These are phyloP conservation scores for Salminus brasiliensis DNA, from an alignment of 2,113 vertebrate species.

Conservation along the genomic window DNA sequence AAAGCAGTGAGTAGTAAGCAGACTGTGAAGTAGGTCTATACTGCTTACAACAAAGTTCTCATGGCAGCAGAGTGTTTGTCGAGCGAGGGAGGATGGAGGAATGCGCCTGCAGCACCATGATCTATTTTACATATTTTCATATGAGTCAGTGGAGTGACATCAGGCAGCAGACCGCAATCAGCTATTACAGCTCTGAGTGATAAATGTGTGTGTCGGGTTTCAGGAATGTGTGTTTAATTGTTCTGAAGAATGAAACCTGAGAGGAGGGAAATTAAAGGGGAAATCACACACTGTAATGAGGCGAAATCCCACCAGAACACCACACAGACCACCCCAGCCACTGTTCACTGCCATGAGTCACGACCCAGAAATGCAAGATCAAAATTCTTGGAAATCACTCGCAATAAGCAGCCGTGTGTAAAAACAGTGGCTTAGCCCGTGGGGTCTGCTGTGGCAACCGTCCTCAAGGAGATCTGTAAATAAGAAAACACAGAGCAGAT, in stretches of 20 bases:
- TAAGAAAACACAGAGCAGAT: conserved; percentile 24
- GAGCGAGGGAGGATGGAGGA: not conserved
- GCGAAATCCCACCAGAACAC: no score
- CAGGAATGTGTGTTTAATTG: not conserved
- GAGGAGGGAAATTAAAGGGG: not conserved
- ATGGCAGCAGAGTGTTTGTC: not conserved
- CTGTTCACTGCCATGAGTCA: conserved; percentile 3
- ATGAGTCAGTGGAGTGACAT: not conserved
- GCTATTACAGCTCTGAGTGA: not conserved
- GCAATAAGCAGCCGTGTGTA: conserved; percentile 19
- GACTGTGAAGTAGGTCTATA: no score
- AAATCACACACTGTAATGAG: not conserved
- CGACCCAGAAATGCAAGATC: not conserved
- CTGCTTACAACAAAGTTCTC: no score
- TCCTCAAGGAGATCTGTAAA: conserved; percentile 16
- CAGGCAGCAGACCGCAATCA: not conserved
- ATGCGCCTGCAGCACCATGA: not conserved
- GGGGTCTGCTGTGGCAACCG: conserved; percentile 37
- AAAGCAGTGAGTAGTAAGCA: no score
- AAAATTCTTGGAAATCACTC: conserved; percentile 29
- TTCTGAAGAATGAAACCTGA: not conserved
- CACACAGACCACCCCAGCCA: no score
- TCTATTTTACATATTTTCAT: not conserved
- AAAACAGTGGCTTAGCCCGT: conserved; percentile 27
- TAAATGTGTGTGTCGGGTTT: not conserved